phyloP scores from a whole-genome alignment of 2,113 vertebrate species.

The Peromyscus polionotus region DNA sequence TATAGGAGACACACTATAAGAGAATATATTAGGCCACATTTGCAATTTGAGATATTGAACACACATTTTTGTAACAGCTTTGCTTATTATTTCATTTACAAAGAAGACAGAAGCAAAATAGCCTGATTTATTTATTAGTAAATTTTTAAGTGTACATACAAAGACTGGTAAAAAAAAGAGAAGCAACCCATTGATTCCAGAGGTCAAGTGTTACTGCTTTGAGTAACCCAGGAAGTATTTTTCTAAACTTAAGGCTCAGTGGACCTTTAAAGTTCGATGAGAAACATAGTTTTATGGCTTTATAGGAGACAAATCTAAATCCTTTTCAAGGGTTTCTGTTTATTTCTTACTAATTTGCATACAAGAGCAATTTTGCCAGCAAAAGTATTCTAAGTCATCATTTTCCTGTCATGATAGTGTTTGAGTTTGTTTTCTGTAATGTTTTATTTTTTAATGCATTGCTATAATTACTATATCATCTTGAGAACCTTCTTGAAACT shows the following conservation, averaged over 20 bases:
- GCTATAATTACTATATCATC: not conserved
- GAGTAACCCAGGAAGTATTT: rapidly evolving
- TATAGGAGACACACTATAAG: not conserved
- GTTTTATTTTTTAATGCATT: not conserved
- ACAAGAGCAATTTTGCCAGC: not conserved
- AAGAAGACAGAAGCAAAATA: not conserved
- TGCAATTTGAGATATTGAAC: not conserved
- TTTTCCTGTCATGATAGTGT: not conserved
- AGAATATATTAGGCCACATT: not conserved
- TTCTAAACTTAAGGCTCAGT: not conserved
- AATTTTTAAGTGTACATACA: not conserved
- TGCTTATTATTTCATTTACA: not conserved
- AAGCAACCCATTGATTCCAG: not conserved
- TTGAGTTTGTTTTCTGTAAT: not conserved
- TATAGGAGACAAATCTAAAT: not conserved
- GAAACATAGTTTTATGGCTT: not conserved
- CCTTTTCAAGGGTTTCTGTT: not conserved
- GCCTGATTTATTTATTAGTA: not conserved
- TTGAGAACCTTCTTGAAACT: not conserved
- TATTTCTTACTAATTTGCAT: constrained; percentile 2
- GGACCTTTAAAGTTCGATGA: not conserved
- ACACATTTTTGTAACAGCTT: not conserved
- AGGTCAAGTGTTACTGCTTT: not conserved
- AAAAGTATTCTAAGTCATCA: constrained; percentile 18
- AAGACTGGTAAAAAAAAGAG: not conserved